Conservation (phyloP, 2,113 vertebrate species). For the Myodes glareolus region DNA sequence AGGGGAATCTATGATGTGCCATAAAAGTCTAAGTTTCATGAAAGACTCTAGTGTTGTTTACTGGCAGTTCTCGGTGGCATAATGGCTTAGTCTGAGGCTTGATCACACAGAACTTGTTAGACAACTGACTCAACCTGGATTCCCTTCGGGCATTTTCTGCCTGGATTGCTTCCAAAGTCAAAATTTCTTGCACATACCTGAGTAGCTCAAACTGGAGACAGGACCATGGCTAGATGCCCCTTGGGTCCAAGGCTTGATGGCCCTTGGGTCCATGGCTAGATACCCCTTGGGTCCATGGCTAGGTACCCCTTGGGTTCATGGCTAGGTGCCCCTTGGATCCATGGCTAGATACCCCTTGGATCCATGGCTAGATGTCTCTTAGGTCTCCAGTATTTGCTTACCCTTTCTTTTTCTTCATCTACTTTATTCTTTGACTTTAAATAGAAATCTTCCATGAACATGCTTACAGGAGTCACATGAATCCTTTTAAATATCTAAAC, state of each 20-base stretch:
- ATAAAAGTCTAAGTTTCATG: neutral
- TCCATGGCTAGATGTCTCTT: neutral
- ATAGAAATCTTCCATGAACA: neutral
- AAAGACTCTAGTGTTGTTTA: neutral
- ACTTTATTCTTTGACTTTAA: neutral
- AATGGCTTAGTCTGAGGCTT: neutral
- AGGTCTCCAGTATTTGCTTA: neutral
- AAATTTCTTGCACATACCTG: neutral
- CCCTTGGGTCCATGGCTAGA: too few relatives aligned
- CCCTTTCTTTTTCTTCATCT: neutral
- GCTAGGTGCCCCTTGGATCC: too few relatives aligned
- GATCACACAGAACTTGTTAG: neutral
- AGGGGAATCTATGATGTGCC: neutral
- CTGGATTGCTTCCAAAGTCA: neutral
- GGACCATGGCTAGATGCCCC: neutral
- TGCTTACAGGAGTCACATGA: neutral
- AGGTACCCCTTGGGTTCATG: too few relatives aligned
- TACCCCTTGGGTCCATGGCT: too few relatives aligned
- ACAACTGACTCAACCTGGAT: neutral
- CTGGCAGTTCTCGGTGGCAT: neutral
- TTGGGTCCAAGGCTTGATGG: too few relatives aligned
- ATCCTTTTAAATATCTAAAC: neutral
- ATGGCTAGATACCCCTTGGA: neutral
- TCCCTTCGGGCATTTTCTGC: neutral
- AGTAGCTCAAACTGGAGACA: neutral